Evolutionary conservation across 2,888 invertebrate species (phyloP).

Genomic region (Esperia sulphurella): DNA sequence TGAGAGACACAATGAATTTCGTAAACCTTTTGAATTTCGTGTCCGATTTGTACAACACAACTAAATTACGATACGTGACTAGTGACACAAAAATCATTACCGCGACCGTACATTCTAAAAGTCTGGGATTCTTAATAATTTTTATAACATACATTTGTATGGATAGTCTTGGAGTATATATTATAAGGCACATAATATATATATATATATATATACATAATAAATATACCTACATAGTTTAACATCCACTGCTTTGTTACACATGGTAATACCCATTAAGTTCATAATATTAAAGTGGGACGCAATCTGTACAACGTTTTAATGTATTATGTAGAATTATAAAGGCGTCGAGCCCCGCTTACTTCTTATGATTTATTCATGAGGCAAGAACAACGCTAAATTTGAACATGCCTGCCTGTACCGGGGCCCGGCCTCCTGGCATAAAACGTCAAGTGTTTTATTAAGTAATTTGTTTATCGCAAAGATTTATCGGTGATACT

Average conservation of each 20-base stretch:
- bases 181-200: no score
- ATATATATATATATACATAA: no score
- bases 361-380: slow-evolving; percentile 79
- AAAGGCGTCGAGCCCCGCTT: slow-evolving; percentile 69
- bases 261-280: slow-evolving; percentile 66
- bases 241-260: slow-evolving; percentile 14
- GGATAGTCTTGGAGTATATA: no score
- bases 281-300: slow-evolving; percentile 71
- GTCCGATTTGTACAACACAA: no score
- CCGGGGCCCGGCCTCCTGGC: slow-evolving; percentile 40
- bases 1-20: no score
- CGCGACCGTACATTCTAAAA: no score
- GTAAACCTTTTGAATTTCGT: no score
- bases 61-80: no score
- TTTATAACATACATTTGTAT: no score
- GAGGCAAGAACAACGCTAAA: slow-evolving; percentile 65
- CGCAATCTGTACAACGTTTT: slow-evolving; percentile 76
- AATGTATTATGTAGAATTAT: slow-evolving; percentile 79
- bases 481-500: slow-evolving; percentile 26
- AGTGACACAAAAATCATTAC: no score
- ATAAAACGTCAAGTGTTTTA: slow-evolving; percentile 60
- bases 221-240: not conserved
- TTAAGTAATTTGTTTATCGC: slow-evolving; percentile 62
- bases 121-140: no score
- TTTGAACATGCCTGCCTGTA: slow-evolving; percentile 59